Percentiles rank a stretch among this genome's conserved stretches.
Conservation (phyloP, 2,797 vertebrate species). For the Scolopax bukidnonensis region DNA sequence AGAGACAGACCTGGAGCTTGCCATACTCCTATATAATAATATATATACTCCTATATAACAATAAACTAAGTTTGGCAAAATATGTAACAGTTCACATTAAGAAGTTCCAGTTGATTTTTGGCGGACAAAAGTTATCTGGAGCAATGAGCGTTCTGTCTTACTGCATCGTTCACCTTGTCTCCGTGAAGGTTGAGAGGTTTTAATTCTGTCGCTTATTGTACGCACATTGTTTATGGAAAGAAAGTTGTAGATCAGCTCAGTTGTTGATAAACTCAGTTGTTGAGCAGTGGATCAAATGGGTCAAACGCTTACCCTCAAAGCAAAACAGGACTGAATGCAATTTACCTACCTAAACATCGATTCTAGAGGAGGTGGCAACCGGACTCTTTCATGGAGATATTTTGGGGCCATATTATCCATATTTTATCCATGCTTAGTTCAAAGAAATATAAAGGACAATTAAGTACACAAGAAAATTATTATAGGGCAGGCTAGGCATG, state of each 20-base stretch:
- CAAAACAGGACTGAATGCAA: not conserved
- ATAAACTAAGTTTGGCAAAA: not conserved
- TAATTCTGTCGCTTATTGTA: not conserved
- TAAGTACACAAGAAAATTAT: not conserved
- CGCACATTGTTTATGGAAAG: fast-evolving
- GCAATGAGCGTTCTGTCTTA: not conserved
- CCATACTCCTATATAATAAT: not conserved
- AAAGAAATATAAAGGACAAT: not conserved
- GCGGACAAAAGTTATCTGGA: not conserved
- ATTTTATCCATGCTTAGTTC: not conserved
- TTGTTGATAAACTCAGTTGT: too few species aligned
- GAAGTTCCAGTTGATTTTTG: not conserved
- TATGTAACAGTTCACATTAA: not conserved
- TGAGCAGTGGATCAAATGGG: not conserved
- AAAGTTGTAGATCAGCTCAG: not conserved
- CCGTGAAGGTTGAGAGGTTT: not conserved
- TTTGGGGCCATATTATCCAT: not conserved
- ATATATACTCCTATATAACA: not conserved
- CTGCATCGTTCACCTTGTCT: not conserved
- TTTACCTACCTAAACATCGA: not conserved
- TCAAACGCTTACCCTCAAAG: not conserved
- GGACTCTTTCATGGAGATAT: not conserved
- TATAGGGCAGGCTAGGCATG: not conserved
- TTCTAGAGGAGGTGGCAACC: not conserved
- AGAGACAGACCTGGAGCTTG: not conserved